phyloP scores from a whole-genome alignment of 2,888 invertebrate genomes.

The Apotomis turbidana region DNA sequence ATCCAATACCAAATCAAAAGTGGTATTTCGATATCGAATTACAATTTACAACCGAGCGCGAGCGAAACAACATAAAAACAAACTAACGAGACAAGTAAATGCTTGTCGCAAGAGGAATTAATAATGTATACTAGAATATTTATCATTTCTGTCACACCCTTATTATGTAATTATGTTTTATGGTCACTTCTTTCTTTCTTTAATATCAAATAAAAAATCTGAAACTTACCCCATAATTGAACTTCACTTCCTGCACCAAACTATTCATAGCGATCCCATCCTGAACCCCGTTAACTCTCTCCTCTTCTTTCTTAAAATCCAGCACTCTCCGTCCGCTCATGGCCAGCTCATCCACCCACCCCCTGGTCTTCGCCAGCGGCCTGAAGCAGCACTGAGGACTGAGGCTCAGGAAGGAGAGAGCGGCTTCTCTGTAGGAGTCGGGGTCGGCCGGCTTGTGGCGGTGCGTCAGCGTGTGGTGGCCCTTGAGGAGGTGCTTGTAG shows the following conservation, averaged over 20 bases:
- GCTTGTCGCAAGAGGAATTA: too few species aligned
- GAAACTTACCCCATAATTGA: conserved; percentile 74
- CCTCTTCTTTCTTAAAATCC: conserved; percentile 64
- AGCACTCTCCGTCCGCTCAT: conserved; percentile 65
- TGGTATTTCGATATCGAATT: too few species aligned
- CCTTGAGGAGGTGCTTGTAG: conserved; percentile 88
- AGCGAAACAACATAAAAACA: too few species aligned
- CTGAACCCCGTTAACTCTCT: conserved; percentile 65
- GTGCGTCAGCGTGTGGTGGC: conserved; percentile 65
- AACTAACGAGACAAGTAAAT: too few species aligned
- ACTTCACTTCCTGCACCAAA: conserved; percentile 72
- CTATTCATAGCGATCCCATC: conserved; percentile 74
- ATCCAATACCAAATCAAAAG: too few species aligned
- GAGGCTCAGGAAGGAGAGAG: conserved; percentile 67
- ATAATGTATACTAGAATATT: too few species aligned
- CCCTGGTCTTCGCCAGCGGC: conserved; percentile 65
- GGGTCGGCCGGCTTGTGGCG: conserved; percentile 67
- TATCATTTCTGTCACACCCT: too few species aligned
- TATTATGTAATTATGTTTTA: too few species aligned
- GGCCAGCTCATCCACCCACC: conserved; percentile 73
- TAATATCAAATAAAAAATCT: not conserved
- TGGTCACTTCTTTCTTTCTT: too few species aligned
- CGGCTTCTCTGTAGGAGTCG: conserved; percentile 71
- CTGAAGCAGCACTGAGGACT: conserved; percentile 86
- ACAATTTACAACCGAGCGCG: too few species aligned